Conservation (phyloP, 2,888 invertebrate genomes). For the Papilio demoleus region DNA sequence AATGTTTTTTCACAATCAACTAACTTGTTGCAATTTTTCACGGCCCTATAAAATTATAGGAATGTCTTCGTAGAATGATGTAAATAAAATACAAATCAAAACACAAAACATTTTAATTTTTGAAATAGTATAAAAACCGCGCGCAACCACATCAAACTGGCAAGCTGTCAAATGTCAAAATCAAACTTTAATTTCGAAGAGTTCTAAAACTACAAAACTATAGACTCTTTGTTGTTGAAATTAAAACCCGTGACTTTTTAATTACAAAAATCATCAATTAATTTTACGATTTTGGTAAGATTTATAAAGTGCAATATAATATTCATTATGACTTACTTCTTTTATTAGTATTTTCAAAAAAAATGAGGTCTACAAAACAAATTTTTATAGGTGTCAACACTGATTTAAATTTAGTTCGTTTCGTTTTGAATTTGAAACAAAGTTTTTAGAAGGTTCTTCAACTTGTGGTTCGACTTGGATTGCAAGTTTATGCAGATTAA, state of each 20-base stretch:
- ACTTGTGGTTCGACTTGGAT: conserved; percentile 3
- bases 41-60: neutral
- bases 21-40: neutral
- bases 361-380: neutral
- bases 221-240: no score
- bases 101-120: neutral
- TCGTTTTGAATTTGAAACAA: conserved; percentile 3
- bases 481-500: neutral
- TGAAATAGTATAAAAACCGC: neutral
- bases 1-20: neutral
- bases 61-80: neutral
- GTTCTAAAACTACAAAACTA: no score
- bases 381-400: conserved; percentile 12
- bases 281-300: neutral
- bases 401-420: conserved; percentile 36
- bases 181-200: neutral
- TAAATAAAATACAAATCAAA: neutral
- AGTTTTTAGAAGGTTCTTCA: neutral
- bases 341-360: neutral
- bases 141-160: neutral
- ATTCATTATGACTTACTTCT: neutral
- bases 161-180: neutral
- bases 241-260: neutral
- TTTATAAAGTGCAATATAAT: neutral
- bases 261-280: neutral